These are phyloP conservation scores for Hybognathus amarus DNA, from an alignment of 2,797 vertebrate species.

Conservation along the genomic window DNA sequence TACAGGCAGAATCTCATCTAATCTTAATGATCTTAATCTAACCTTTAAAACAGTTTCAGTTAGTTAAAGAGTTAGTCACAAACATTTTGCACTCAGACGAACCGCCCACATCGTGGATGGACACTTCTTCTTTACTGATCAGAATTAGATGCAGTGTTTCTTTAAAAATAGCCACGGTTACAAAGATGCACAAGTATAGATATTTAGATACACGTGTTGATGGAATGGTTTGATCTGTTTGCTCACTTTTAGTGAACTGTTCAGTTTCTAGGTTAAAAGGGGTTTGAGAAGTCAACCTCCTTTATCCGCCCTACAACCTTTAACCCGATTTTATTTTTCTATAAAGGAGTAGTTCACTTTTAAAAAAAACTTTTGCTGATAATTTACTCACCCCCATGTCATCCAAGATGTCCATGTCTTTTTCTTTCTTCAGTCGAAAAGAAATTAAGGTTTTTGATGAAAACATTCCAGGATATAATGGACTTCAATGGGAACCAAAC, in stretches of 20 bases:
- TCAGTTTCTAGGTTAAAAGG: neutral
- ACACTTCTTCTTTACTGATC: neutral
- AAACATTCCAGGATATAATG: too few relatives aligned
- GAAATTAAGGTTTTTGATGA: too few relatives aligned
- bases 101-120: too few relatives aligned
- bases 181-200: neutral
- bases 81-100: neutral
- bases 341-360: too few relatives aligned
- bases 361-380: too few relatives aligned
- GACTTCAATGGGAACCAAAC: too few relatives aligned
- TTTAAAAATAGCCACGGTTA: constrained; percentile 3
- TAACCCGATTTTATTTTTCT: neutral
- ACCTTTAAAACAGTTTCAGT: neutral
- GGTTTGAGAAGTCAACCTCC: neutral
- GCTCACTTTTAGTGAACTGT: neutral
- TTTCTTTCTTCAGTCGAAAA: too few relatives aligned
- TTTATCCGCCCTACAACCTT: neutral
- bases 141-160: constrained; percentile 5
- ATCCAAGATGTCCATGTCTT: too few relatives aligned
- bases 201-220: neutral
- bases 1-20: neutral
- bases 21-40: neutral
- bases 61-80: neutral
- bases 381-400: too few relatives aligned
- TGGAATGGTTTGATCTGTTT: neutral